These are phyloP conservation scores for Cydia fagiglandana DNA, from an alignment of 1,140 invertebrate genomes.

Conservation along the genomic window DNA sequence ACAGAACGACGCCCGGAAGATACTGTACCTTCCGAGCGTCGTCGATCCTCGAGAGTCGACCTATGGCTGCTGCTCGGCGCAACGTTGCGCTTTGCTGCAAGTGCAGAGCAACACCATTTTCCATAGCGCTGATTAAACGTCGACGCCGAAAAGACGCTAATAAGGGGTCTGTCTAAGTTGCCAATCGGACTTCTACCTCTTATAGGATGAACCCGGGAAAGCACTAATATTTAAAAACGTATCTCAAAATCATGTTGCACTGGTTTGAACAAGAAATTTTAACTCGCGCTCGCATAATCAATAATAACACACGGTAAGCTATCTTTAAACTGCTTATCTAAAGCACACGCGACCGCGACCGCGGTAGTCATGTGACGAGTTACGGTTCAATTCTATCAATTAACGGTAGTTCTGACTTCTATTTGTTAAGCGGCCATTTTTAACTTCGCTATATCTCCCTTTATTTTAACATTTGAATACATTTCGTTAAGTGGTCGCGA, in stretches of 20 bases:
- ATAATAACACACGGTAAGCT: neutral
- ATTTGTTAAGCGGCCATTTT: neutral
- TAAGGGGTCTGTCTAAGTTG: too few relatives aligned
- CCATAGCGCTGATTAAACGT: too few relatives aligned
- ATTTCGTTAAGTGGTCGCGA: conserved; percentile 1
- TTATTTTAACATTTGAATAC: neutral
- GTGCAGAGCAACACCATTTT: too few relatives aligned
- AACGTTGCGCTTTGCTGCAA: too few relatives aligned
- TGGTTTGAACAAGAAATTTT: neutral
- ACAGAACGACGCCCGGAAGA: too few relatives aligned
- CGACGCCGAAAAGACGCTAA: too few relatives aligned
- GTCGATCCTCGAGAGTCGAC: too few relatives aligned
- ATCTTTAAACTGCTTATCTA: neutral
- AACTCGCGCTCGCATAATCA: neutral
- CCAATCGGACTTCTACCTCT: too few relatives aligned
- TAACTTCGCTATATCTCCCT: neutral
- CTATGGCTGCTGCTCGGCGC: too few relatives aligned
- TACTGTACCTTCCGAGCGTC: too few relatives aligned
- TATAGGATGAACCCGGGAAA: too few relatives aligned
- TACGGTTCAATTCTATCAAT: neutral
- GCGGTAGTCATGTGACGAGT: neutral
- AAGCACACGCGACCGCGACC: neutral
- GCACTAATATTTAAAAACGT: too few relatives aligned
- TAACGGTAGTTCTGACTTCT: neutral
- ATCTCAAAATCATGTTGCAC: neutral